These are phyloP conservation scores for Drosophila orena DNA, from an alignment of 1,140 invertebrate genomes.

Conservation along the genomic window DNA sequence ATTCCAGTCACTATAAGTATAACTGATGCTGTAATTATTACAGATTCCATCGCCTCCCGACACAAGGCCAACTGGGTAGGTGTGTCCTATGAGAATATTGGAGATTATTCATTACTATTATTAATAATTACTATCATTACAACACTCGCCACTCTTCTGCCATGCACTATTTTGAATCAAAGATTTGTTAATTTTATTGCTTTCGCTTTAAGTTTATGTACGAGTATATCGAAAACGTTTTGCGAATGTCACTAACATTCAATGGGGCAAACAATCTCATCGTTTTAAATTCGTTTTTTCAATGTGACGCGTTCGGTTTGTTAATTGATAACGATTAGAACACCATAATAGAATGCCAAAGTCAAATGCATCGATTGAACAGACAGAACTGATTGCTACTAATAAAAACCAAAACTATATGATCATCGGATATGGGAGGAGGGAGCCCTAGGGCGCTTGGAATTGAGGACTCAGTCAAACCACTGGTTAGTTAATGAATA, in stretches of 20 bases:
- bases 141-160: constrained; percentile 11
- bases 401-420: constrained; percentile 6
- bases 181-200: constrained; percentile 14
- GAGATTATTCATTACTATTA: constrained; percentile 32
- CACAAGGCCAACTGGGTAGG: constrained; percentile 23
- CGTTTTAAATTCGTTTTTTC: constrained; percentile 75
- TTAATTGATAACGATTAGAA: constrained; percentile 31
- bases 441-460: constrained; percentile 6
- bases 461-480: constrained; percentile 35
- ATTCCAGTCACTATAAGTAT: constrained; percentile 47
- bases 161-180: constrained; percentile 19
- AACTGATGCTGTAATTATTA: constrained; percentile 46
- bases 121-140: constrained; percentile 40
- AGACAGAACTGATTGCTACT: constrained; percentile 15
- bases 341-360: constrained; percentile 48
- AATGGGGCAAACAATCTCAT: constrained; percentile 56
- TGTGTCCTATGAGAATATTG: constrained; percentile 22
- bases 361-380: constrained; percentile 45
- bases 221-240: constrained; percentile 37
- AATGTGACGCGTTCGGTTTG: constrained; percentile 28
- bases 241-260: constrained; percentile 14
- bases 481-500: constrained; percentile 43
- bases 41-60: constrained; percentile 14
- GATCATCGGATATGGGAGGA: background rate
- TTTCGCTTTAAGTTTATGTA: constrained; percentile 30